A percentile compares a stretch with the other conserved stretches of the same genome.
Evolutionary conservation across 2,113 vertebrate species (phyloP).

Genomic region (Charina bottae): DNA sequence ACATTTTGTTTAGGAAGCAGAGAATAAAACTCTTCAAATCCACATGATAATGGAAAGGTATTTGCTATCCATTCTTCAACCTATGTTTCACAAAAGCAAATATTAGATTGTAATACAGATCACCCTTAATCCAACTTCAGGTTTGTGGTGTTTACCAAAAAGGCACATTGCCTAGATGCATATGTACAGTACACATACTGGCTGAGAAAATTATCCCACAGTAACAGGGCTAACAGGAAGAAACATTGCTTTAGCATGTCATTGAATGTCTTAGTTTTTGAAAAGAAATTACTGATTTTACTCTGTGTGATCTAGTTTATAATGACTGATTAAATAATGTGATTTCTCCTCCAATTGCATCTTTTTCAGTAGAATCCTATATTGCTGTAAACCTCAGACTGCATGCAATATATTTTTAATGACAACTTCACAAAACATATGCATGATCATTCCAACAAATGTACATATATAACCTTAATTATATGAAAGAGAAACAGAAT

Average conservation of each 20-base stretch:
- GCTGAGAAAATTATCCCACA: background rate
- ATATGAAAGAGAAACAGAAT: background rate
- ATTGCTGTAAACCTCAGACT: background rate
- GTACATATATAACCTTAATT: background rate
- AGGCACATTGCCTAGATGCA: background rate
- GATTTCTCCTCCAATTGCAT: background rate
- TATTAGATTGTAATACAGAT: background rate
- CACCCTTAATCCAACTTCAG: slow-evolving; percentile 10
- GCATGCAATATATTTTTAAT: background rate
- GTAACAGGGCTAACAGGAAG: background rate
- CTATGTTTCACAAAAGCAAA: background rate
- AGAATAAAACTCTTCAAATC: background rate
- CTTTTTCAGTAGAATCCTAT: background rate
- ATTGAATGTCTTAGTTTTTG: background rate
- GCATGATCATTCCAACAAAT: background rate
- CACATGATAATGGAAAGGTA: background rate
- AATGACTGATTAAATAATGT: background rate
- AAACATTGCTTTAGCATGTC: background rate
- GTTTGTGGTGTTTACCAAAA: background rate
- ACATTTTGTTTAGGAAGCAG: slow-evolving; percentile 17
- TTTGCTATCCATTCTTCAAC: background rate
- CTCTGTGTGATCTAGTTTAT: background rate
- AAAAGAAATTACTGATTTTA: background rate
- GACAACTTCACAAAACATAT: background rate
- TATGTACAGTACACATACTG: background rate